Evolutionary conservation across 2,888 invertebrate genomes (phyloP).

Genomic region (Oscheius myriophilus): DNA sequence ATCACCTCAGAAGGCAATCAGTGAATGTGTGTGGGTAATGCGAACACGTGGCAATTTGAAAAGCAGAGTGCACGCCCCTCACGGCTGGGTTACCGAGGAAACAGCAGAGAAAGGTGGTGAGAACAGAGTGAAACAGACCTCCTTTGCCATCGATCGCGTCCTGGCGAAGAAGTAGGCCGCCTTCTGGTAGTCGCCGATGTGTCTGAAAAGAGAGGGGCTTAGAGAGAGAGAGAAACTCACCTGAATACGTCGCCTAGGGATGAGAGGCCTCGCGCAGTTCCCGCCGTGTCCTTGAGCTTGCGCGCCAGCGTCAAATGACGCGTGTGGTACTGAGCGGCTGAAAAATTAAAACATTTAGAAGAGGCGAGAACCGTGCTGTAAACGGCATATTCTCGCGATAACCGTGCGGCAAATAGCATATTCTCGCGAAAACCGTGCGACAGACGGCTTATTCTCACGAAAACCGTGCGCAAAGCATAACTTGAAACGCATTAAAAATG

Average conservation of each 20-base stretch:
- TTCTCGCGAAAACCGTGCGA: no score
- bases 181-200: conserved; percentile 25
- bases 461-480: no score
- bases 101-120: neutral
- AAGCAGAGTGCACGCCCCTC: no score
- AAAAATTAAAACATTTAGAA: neutral
- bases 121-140: conserved; percentile 13
- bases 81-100: no score
- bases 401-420: no score
- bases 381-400: no score
- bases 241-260: conserved; percentile 22
- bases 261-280: conserved; percentile 48
- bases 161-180: conserved; percentile 29
- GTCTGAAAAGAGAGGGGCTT: conserved; percentile 9
- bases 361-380: no score
- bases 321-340: conserved; percentile 92
- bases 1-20: no score
- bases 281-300: conserved; percentile 73
- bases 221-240: conserved; percentile 5
- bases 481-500: neutral
- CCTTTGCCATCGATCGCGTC: conserved; percentile 20
- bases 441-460: no score
- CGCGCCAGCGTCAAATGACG: conserved; percentile 84
- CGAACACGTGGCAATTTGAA: no score
- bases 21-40: no score